Evolutionary conservation across 2,797 vertebrate species (phyloP).

Genomic region (Chloroceryle amazona): DNA sequence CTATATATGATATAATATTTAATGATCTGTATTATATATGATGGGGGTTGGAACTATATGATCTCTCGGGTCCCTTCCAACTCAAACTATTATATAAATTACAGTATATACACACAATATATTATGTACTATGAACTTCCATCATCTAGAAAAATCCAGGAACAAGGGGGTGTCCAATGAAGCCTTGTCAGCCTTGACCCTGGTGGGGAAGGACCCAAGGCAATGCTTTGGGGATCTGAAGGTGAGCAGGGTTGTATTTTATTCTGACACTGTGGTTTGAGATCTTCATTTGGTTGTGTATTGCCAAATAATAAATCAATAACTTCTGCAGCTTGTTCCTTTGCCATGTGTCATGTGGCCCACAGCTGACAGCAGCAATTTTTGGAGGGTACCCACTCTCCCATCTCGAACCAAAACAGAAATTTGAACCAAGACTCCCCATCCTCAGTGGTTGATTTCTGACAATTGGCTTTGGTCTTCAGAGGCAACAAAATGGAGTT

Average conservation of each 20-base stretch:
- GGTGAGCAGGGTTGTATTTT: background rate
- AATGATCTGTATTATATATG: too few relatives aligned
- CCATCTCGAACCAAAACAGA: slow-evolving; percentile 11
- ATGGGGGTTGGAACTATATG: background rate
- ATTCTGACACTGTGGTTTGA: background rate
- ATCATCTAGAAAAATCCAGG: background rate
- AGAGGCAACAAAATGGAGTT: background rate
- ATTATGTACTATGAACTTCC: background rate
- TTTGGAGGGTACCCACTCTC: background rate
- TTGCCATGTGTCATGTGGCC: background rate
- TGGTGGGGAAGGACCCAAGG: background rate
- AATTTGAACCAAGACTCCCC: background rate
- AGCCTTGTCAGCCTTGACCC: background rate
- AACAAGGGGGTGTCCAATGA: background rate
- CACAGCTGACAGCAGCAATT: background rate
- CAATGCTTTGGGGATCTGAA: background rate
- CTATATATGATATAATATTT: too few relatives aligned
- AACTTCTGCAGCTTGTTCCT: slow-evolving; percentile 2
- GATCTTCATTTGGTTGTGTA: fast-evolving
- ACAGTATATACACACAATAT: background rate
- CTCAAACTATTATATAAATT: background rate
- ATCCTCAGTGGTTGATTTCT: background rate
- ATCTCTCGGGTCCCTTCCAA: background rate
- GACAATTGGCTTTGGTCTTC: background rate
- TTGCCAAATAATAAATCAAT: slow-evolving; percentile 13